phyloP scores from a whole-genome alignment of 2,797 vertebrate species.

The Nannoperca australis region DNA sequence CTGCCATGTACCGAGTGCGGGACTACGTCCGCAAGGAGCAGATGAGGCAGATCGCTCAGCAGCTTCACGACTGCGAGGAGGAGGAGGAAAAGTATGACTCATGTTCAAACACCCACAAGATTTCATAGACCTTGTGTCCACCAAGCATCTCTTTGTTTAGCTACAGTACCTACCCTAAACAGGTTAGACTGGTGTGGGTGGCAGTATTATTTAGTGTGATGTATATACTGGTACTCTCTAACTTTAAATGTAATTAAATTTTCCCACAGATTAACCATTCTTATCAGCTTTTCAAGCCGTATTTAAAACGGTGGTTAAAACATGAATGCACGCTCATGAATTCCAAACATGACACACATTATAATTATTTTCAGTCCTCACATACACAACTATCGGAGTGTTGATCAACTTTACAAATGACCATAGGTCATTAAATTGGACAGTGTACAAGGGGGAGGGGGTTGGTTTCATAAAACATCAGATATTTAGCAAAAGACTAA shows the following conservation, averaged over 20 bases:
- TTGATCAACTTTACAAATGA: constrained; percentile 1
- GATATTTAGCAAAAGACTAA: constrained; percentile 27
- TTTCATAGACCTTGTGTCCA: constrained; percentile 23
- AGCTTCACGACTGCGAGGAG: constrained; percentile 77
- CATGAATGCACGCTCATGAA: not conserved
- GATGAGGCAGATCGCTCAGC: constrained; percentile 86
- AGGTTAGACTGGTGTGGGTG: constrained; percentile 7
- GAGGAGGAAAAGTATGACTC: constrained; percentile 81
- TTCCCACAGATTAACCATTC: not conserved
- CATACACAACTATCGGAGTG: not conserved
- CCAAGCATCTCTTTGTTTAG: constrained; percentile 19
- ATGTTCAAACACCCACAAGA: constrained; percentile 48
- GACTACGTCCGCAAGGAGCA: constrained; percentile 89
- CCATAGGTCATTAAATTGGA: constrained; percentile 16
- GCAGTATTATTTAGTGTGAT: constrained; percentile 8
- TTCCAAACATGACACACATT: too few species aligned
- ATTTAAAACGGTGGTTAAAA: not conserved
- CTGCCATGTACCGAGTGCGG: constrained; percentile 86
- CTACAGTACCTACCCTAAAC: constrained; percentile 5
- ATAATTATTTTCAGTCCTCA: not conserved
- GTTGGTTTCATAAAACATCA: constrained; percentile 31
- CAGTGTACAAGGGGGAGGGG: not conserved
- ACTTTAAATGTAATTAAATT: not conserved
- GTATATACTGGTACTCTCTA: not conserved
- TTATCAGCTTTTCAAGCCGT: not conserved